Conservation (phyloP, 2,797 vertebrate genomes). For the Lepilemur ruficaudatus region DNA sequence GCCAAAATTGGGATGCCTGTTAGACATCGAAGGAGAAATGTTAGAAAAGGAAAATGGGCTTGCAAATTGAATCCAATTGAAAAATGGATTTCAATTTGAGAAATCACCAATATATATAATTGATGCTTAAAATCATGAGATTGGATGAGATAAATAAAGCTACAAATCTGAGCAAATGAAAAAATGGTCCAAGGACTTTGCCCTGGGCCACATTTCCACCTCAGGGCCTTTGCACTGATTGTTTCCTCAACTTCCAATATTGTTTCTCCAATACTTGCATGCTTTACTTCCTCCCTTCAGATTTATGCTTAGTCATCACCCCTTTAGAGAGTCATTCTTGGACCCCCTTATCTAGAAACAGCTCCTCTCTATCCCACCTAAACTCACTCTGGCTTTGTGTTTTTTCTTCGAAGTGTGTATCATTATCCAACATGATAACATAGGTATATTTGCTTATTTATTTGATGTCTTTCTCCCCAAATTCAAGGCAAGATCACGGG, state of each 20-base stretch:
- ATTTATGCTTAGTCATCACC: background rate
- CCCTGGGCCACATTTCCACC: background rate
- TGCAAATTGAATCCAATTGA: too few species aligned
- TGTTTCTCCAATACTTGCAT: background rate
- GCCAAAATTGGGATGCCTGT: background rate
- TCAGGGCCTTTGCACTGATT: background rate
- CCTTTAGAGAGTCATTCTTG: background rate
- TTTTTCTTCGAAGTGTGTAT: background rate
- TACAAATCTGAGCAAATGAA: background rate
- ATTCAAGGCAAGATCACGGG: background rate
- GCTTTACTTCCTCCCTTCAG: background rate
- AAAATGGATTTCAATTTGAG: background rate
- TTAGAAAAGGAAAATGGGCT: background rate
- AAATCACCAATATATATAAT: background rate
- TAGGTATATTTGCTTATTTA: background rate
- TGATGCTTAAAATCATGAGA: background rate
- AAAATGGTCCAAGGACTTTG: background rate
- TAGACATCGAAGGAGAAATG: background rate
- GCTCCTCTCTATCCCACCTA: background rate
- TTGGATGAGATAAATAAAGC: background rate
- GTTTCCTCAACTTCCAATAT: background rate
- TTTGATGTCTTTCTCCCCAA: background rate
- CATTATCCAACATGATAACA: background rate
- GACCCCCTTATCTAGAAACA: background rate
- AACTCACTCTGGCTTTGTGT: background rate